These are phyloP conservation scores for Ferrisia virgata DNA, from an alignment of 2,888 invertebrate genomes.

Conservation along the genomic window DNA sequence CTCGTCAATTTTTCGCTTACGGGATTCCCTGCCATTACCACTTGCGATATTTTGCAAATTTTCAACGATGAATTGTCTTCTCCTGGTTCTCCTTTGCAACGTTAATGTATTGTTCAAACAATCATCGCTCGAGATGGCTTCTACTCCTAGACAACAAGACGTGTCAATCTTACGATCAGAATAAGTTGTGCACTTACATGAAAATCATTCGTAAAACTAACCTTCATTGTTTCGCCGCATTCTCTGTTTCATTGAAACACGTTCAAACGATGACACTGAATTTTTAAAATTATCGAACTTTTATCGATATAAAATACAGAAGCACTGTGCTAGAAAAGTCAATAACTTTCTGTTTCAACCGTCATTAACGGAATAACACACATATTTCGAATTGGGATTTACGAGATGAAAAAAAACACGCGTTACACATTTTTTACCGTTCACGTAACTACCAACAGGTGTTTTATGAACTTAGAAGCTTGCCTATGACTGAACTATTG, in stretches of 20 bases:
- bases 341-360: background rate
- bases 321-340: background rate
- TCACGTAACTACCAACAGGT: too few species aligned
- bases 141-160: too few species aligned
- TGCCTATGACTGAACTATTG: too few species aligned
- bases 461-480: too few species aligned
- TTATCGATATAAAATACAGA: background rate
- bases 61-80: background rate
- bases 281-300: background rate
- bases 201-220: background rate
- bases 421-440: too few species aligned
- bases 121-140: too few species aligned
- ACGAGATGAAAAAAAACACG: background rate
- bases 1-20: background rate
- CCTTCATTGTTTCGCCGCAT: background rate
- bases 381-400: background rate
- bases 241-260: background rate
- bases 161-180: background rate
- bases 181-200: background rate
- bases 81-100: background rate
- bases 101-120: background rate
- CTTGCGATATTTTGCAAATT: background rate
- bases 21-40: background rate
- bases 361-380: constrained; percentile 8
- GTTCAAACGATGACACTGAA: background rate